These are phyloP conservation scores for Heliconius melpomene DNA, from an alignment of 1,140 invertebrate genomes.

Conservation along the genomic window DNA sequence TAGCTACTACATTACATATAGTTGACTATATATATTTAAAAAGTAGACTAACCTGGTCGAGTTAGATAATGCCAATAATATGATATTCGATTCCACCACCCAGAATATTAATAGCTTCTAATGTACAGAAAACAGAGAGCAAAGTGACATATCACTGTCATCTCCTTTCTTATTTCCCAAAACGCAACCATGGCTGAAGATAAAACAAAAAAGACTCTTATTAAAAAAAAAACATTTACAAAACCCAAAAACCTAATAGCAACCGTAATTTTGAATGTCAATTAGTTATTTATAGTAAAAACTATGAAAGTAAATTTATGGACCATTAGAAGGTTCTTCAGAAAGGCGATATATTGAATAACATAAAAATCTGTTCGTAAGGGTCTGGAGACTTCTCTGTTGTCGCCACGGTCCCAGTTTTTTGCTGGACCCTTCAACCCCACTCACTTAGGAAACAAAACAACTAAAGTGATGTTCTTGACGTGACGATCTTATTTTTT, in stretches of 20 bases:
- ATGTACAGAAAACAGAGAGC: background rate
- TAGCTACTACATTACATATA: too few relatives aligned
- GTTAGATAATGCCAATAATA: too few relatives aligned
- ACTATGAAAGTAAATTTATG: slow-evolving; percentile 56
- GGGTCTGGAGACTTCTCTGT: slow-evolving; percentile 58
- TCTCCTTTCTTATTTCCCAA: background rate
- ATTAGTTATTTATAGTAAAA: slow-evolving; percentile 59
- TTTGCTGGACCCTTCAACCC: slow-evolving; percentile 67
- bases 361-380: slow-evolving; percentile 59
- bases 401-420: slow-evolving; percentile 64
- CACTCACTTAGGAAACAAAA: slow-evolving; percentile 68
- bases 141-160: background rate
- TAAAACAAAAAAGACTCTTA: background rate
- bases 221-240: background rate
- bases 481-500: background rate
- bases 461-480: slow-evolving; percentile 53
- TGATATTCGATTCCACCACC: too few relatives aligned
- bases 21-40: too few relatives aligned
- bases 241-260: slow-evolving; percentile 29
- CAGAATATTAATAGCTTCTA: too few relatives aligned
- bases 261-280: slow-evolving; percentile 47
- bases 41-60: too few relatives aligned
- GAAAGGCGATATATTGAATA: slow-evolving; percentile 67
- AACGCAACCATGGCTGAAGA: background rate
- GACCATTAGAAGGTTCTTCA: slow-evolving; percentile 54